Evolutionary conservation across 2,113 vertebrate species (phyloP).

Genomic region (Lepus americanus): DNA sequence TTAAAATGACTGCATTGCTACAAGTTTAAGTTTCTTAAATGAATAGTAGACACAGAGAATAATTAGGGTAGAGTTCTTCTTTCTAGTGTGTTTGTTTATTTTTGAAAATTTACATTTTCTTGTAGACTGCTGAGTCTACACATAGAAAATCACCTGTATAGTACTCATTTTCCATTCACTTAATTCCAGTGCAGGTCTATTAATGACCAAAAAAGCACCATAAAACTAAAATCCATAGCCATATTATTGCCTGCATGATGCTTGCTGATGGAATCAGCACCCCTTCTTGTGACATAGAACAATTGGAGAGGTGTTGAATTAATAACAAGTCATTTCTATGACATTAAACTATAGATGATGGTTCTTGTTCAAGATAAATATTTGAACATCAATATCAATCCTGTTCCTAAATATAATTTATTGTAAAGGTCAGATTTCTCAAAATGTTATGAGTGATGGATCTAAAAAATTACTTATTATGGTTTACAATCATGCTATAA

Average conservation of each 20-base stretch:
- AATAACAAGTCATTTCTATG: slow-evolving; percentile 35
- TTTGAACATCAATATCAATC: slow-evolving; percentile 9
- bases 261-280: neutral
- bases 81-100: neutral
- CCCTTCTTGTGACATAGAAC: neutral
- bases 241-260: neutral
- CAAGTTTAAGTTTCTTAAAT: slow-evolving; percentile 24
- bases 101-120: slow-evolving; percentile 5
- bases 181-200: neutral
- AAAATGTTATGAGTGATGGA: neutral
- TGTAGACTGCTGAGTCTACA: neutral
- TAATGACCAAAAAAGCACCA: neutral
- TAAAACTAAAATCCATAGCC: neutral
- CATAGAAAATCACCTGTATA: neutral
- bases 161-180: neutral
- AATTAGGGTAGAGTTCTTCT: neutral
- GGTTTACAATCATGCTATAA: neutral
- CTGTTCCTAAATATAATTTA: slow-evolving; percentile 33
- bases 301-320: neutral
- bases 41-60: neutral
- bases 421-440: slow-evolving; percentile 39
- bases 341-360: neutral
- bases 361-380: slow-evolving; percentile 44
- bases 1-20: neutral
- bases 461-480: neutral